Base-by-base conservation (phyloP, 2,797 vertebrate species). In the Sebastes matsubarae region DNA sequence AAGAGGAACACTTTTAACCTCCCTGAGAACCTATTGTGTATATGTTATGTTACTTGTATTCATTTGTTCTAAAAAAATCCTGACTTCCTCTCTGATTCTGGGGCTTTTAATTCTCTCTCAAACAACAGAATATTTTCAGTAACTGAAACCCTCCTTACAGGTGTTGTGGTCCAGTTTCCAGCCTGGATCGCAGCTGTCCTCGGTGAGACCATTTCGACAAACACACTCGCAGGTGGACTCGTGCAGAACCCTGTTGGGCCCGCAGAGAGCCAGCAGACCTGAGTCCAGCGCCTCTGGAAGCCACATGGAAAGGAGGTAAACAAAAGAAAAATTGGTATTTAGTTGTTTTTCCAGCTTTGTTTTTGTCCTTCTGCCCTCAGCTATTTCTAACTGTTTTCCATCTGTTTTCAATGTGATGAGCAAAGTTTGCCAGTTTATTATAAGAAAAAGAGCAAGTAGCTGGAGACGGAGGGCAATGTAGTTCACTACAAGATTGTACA, bases 181-280 rank as follows among this genome's bases (percentile, higher is more conserved):
- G 76, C 95, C 94, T 1, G 88, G 88, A 61, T 93, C 94, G 42
- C 95, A 96, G 94, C 94, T 95, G 85, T 82, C 88, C 77, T 95
- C 90, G 0, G 95, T 96, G 80, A 95, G 93, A 67, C 95, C 95
- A 4, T 95, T 96, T 24, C 91, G 92, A 83, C 95, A 96, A 68
- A 93, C 74, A 1, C 95, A 96, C 42, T 95, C 92, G 8, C 95
- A 96, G 55, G 91, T 93, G 29, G 92, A 86, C 76, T 95, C 89
- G 8, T 95, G 93, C 84, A 96, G 81, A 73, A 93, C 88, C 79
- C 92, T 93, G 87, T 94, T 94, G 52, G 94, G 95, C 12, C 95
- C 95, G 4, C 95, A 96, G 34, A 96, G 93, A 72, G 94, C 93
- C 82, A 94, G 85, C 82, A 95, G 88, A 64, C 92, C 92, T 0